phyloP scores from a whole-genome alignment of 1,140 invertebrate species.

The Megalonaias nervosa region DNA sequence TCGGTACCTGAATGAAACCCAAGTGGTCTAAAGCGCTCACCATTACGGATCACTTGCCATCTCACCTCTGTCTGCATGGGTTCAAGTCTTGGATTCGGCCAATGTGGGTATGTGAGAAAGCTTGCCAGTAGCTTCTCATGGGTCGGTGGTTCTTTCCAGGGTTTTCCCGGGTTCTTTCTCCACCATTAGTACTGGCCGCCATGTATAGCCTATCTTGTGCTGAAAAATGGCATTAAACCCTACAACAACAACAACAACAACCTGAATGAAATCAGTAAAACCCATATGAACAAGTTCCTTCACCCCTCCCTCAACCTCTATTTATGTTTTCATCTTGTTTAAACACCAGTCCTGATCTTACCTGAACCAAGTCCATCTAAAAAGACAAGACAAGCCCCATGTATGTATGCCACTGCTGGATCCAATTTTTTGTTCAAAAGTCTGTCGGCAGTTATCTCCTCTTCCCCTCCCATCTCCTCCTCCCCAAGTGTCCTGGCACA shows the following conservation, averaged over 20 bases:
- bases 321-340: background rate
- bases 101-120: too few species aligned
- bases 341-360: conserved; percentile 17
- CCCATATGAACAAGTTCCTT: background rate
- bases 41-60: too few species aligned
- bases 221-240: too few species aligned
- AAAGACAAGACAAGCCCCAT: conserved; percentile 92
- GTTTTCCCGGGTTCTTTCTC: too few species aligned
- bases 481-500: conserved; percentile 42
- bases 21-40: too few species aligned
- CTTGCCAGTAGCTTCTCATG: too few species aligned
- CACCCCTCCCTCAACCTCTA: background rate
- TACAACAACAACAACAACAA: too few species aligned
- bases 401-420: conserved; percentile 77
- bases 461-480: conserved; percentile 39
- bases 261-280: background rate
- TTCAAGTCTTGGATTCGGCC: too few species aligned
- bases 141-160: too few species aligned
- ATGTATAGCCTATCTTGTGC: too few species aligned
- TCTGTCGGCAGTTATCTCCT: conserved; percentile 6
- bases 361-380: conserved; percentile 87
- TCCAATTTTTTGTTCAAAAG: conserved; percentile 40
- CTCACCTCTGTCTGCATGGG: too few species aligned
- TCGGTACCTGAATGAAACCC: background rate
- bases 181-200: too few species aligned